Evolutionary conservation across 2,113 vertebrate species (phyloP).

Genomic region (Tragelaphus scriptus): DNA sequence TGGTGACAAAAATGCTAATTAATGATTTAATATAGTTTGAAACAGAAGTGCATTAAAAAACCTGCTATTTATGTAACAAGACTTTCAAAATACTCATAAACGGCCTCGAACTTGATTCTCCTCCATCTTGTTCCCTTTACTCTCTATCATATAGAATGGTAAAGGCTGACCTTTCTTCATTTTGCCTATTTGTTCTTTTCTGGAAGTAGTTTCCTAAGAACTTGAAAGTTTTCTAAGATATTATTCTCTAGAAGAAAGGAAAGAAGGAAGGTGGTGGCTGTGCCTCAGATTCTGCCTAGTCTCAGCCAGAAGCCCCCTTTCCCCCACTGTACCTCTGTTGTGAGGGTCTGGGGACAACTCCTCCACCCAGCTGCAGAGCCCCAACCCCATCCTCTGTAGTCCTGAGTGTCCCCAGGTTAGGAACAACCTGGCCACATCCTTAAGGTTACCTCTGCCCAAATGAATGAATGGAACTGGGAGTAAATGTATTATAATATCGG

Average conservation of each 20-base stretch:
- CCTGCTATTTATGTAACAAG: background rate
- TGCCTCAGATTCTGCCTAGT: background rate
- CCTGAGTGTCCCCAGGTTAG: background rate
- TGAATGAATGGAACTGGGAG: background rate
- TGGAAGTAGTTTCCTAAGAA: background rate
- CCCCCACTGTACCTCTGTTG: background rate
- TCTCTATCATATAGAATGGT: background rate
- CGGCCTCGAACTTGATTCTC: conserved; percentile 15
- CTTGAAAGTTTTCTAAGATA: conserved; percentile 6
- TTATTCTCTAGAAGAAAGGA: background rate
- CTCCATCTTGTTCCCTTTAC: background rate
- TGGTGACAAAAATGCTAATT: conserved; percentile 52
- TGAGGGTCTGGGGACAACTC: background rate
- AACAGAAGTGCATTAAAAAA: conserved; percentile 3
- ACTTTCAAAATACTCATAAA: conserved; percentile 2
- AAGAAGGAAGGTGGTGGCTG: background rate
- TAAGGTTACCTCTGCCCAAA: background rate
- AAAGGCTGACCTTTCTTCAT: background rate
- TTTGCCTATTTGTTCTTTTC: conserved; percentile 16
- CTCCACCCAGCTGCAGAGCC: background rate
- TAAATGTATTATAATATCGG: background rate
- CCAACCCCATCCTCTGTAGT: background rate
- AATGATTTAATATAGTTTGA: conserved; percentile 40
- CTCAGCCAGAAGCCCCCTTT: background rate
- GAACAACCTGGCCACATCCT: background rate